Evolutionary conservation across 2,888 invertebrate species (phyloP).

Genomic region (Craniophora ligustri): DNA sequence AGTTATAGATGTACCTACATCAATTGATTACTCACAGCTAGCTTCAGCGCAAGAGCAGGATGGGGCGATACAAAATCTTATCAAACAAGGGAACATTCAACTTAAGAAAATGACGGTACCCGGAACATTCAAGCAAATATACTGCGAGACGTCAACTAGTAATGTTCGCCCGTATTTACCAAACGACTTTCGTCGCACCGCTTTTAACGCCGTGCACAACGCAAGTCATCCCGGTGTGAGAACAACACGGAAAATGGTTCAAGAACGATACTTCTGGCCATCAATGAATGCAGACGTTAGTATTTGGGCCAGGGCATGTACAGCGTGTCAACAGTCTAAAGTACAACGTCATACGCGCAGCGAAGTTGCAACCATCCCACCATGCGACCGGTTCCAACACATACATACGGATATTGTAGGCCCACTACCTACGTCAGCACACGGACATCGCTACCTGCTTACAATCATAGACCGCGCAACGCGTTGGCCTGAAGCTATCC

Average conservation of each 20-base stretch:
- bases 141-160: constrained; percentile 6
- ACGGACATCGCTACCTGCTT: constrained; percentile 9
- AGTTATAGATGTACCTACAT: too few species aligned
- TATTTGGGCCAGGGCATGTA: constrained; percentile 2
- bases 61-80: not conserved
- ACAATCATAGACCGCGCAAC: constrained; percentile 15
- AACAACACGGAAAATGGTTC: constrained; percentile 4
- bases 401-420: constrained; percentile 11
- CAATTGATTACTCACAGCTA: not conserved
- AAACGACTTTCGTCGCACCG: not conserved
- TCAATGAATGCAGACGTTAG: constrained; percentile 2
- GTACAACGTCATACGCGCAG: constrained; percentile 1
- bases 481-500: constrained; percentile 14
- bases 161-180: constrained; percentile 12
- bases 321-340: constrained; percentile 4
- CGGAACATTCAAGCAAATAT: not conserved
- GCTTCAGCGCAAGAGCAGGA: not conserved
- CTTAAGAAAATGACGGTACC: not conserved
- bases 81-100: not conserved
- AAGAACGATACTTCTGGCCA: constrained; percentile 15
- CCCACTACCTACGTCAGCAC: not conserved
- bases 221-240: constrained; percentile 11
- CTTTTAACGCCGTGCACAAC: constrained; percentile 6
- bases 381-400: not conserved
- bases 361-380: not conserved